Evolutionary conservation across 2,113 vertebrate species (phyloP), one percentile per base, ranked within the genome.

Genomic region (Myocastor coypus): DNA sequence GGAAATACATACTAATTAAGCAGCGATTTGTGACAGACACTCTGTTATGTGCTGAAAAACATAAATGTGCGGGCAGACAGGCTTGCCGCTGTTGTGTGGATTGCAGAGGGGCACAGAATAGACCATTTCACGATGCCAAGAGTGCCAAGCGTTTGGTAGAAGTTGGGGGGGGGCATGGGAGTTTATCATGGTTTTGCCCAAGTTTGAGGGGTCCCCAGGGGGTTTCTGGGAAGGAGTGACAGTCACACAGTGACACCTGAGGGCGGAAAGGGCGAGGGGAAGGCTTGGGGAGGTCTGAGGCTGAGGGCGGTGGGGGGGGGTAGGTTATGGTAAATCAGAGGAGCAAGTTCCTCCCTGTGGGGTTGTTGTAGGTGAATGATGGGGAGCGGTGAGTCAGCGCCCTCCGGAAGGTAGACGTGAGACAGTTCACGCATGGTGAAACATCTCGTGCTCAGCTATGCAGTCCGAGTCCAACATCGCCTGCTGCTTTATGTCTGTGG

Each of bases 1-100:
- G 63, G 92, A 92, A 83, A 24, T 34, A 4, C 14, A 37, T n/a
- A 73, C n/a, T 68, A 78, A 93, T 69, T 52, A 75, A 93, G 88
- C 24, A 19, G 55, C 14, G 8, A 42, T 17, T 80, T 57, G 84
- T n/a, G 95, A 75, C 80, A 63, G n/a, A 66, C 30, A 1, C 34
- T 46, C 14, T 30, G 28, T 66, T 37, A 24, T 5, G 40, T 13
- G 69, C 71, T n/a, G 68, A 46, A 73, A 73, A 6, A 7, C 2
- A 13, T 5, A 19, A n/a, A 40, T 0, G n/a, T 59, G 3, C 10
- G 22, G 75, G 52, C 75, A 64, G 57, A 40, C 77, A 22, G 82
- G 40, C 52, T 34, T 16, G 22, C 68, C 37, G 24, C n/a, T 68
- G 61, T 57, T 50, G 13, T 0, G 37, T 14, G 40, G 7, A 4